Evolutionary conservation across 1,140 invertebrate genomes (phyloP).

Genomic region (Rhizoglyphus robini): DNA sequence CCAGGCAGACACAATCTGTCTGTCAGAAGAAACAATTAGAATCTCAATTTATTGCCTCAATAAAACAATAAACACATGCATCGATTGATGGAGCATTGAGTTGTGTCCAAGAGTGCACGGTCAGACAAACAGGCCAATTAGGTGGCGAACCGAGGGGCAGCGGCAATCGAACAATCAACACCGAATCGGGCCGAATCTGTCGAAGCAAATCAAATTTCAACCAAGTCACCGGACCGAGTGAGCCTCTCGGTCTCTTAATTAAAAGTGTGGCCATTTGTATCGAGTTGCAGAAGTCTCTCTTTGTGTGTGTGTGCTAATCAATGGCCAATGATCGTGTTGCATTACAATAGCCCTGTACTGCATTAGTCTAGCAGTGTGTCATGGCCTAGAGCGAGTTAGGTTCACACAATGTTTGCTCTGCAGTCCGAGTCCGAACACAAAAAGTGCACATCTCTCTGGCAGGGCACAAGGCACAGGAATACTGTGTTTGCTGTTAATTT

Average conservation of each 20-base stretch:
- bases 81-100: neutral
- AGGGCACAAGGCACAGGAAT: too few relatives aligned
- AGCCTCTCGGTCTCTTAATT: neutral
- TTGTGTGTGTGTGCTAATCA: neutral
- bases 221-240: neutral
- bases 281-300: too few relatives aligned
- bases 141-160: too few relatives aligned
- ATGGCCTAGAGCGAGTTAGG: neutral
- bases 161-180: too few relatives aligned
- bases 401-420: neutral
- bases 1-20: too few relatives aligned
- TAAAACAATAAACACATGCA: constrained; percentile 5
- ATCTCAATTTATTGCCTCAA: constrained; percentile 10
- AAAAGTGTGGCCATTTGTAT: neutral
- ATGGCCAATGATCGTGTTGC: neutral
- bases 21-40: neutral
- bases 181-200: too few relatives aligned
- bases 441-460: too few relatives aligned
- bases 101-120: neutral
- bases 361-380: neutral
- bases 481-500: neutral
- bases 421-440: too few relatives aligned
- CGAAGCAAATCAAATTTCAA: neutral
- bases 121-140: too few relatives aligned
- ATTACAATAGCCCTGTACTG: neutral